Evolutionary conservation across 2,888 invertebrate species (phyloP), one percentile per base, ranked within the genome.

Genomic region (Slavum lentiscoides): DNA sequence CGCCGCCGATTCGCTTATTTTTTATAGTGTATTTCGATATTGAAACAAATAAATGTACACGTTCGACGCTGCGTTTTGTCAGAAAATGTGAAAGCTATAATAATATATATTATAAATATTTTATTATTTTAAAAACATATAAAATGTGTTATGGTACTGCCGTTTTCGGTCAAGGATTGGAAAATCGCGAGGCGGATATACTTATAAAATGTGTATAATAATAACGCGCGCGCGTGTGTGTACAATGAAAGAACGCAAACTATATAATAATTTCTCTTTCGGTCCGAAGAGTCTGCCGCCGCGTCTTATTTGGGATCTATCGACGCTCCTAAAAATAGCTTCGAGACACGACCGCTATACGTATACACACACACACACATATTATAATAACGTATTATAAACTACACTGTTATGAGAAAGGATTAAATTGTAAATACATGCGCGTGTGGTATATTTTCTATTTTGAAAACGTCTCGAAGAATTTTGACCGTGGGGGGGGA

Each of bases 11-110:
- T 49, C 49, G 49, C 13, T 1, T 49, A 15, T 49, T 49, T n/a
- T 49, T 1, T 49, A 43, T 6, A 43, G 43, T 43, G 43, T 1
- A 9, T 43, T 43, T 30, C 6, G 43, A 43, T 43, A 49, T 11
- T 49, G 13, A 49, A 15, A 15, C 13, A 49, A 11, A 49, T 15
- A 3, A 13, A 11, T 15, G 49, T 9, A 13, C 49, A 62, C 30
- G 30, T 62, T n/a, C 19, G 23, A 30, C 30, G 21, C 11, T 23
- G 23, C 2, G 30, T 67, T 67, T 76, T 59, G 8, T 76, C 66
- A 68, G 76, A 76, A 76, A 68, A 43, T 76, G 76, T 76, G 76
- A 76, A 76, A 76, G 76, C 49, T 30, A 30, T 30, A 30, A 30
- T 30, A n/a, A 6, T 43, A 53, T 1, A 19, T 30, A 15, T 9